Evolutionary conservation across 1,140 invertebrate species (phyloP).

Genomic region (Tachypleus tridentatus): DNA sequence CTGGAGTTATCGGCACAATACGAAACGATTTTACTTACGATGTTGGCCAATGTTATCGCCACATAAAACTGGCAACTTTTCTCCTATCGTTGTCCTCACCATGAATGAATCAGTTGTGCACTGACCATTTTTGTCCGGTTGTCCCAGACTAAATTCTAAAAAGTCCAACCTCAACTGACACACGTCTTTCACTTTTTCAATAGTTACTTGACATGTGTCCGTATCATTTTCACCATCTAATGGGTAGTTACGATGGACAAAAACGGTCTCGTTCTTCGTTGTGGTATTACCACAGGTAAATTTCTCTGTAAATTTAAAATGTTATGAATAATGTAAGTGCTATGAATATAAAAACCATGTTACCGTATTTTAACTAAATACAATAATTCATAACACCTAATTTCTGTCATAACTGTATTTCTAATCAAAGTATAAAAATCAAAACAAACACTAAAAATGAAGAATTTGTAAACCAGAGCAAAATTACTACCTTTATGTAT

Average conservation of each 20-base stretch:
- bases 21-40: constrained; percentile 40
- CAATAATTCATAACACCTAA: no score
- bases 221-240: constrained; percentile 47
- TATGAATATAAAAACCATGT: not conserved
- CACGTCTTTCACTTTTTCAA: constrained; percentile 49
- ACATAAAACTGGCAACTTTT: constrained; percentile 55
- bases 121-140: constrained; percentile 55
- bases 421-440: no score
- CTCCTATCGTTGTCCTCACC: constrained; percentile 47
- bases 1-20: no score
- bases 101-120: constrained; percentile 59
- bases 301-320: constrained; percentile 30
- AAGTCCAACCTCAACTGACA: constrained; percentile 72
- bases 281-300: constrained; percentile 60
- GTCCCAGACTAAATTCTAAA: constrained; percentile 54
- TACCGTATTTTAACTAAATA: no score
- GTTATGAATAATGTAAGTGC: not conserved
- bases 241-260: constrained; percentile 68
- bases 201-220: constrained; percentile 52
- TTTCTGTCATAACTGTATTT: no score
- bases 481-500: no score
- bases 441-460: no score
- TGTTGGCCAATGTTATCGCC: constrained; percentile 74
- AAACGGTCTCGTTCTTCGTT: constrained; percentile 66
- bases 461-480: no score